These are phyloP conservation scores for Zaprionus taronus DNA, from an alignment of 1,140 invertebrate genomes.

Conservation along the genomic window DNA sequence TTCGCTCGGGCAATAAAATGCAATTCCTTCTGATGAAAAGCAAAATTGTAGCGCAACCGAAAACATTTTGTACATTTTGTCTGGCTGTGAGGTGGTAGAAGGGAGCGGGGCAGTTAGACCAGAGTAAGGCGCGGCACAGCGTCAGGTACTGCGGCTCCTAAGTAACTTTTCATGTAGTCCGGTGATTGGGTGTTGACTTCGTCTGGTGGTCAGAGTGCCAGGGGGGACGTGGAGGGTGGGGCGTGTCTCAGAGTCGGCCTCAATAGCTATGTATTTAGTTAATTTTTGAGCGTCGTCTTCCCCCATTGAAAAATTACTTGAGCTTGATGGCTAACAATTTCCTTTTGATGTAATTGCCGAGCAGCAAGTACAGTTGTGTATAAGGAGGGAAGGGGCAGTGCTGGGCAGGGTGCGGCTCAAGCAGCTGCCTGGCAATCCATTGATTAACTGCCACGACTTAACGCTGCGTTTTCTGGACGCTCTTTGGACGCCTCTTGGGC, in stretches of 20 bases:
- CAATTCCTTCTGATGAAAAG: conserved; percentile 55
- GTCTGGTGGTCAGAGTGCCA: no score
- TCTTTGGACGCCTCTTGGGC: conserved; percentile 22
- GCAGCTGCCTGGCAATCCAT: conserved; percentile 44
- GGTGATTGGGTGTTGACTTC: not conserved
- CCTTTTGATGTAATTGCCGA: conserved; percentile 77
- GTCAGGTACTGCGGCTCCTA: conserved; percentile 24
- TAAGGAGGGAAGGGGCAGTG: not conserved
- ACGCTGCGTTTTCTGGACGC: conserved; percentile 16
- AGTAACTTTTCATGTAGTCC: conserved; percentile 68
- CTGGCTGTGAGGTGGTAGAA: not conserved
- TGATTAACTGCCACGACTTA: conserved; percentile 69
- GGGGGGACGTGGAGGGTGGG: not conserved
- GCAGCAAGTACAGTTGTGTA: conserved; percentile 1
- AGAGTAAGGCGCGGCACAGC: not conserved
- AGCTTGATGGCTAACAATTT: conserved; percentile 55
- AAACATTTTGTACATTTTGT: conserved; percentile 30
- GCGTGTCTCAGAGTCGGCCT: not conserved
- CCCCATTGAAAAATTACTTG: conserved; percentile 70
- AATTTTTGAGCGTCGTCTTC: conserved; percentile 64
- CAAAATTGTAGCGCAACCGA: conserved; percentile 22
- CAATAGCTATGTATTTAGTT: conserved; percentile 71
- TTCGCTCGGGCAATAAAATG: conserved; percentile 61
- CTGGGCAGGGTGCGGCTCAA: conserved; percentile 44
- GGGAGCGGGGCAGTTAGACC: not conserved